Conservation (phyloP, 2,113 vertebrate species). For the Hippocampus guttulatus region DNA sequence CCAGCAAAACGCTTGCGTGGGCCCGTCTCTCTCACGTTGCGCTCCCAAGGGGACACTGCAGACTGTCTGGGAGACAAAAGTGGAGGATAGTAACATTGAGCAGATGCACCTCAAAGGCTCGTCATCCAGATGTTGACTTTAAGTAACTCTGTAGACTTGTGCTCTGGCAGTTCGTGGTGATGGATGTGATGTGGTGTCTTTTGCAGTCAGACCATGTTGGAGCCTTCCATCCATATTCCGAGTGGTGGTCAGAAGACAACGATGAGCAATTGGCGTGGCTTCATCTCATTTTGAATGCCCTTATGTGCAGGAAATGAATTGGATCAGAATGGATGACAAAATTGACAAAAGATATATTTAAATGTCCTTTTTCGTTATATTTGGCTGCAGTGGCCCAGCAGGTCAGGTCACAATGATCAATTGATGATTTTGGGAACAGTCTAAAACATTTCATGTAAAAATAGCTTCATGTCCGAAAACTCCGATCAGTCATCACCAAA, state of each 20-base stretch:
- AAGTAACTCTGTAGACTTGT: not conserved
- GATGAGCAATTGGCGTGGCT: not conserved
- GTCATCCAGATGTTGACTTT: not conserved
- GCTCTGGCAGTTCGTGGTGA: not conserved
- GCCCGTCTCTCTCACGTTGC: not conserved
- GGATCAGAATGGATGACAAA: not conserved
- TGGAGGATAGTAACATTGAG: not conserved
- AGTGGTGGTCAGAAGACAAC: not conserved
- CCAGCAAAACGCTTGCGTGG: not conserved
- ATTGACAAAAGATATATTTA: not conserved
- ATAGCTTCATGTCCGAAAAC: too few species aligned
- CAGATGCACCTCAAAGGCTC: not conserved
- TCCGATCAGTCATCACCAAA: too few species aligned
- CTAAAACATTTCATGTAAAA: too few species aligned
- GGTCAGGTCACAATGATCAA: not conserved
- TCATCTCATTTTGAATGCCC: not conserved
- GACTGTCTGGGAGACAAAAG: conserved; percentile 8
- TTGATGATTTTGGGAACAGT: not conserved
- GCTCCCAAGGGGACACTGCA: conserved; percentile 15
- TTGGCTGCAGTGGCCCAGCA: not conserved
- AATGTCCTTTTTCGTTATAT: not conserved
- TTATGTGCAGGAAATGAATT: not conserved
- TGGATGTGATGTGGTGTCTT: not conserved
- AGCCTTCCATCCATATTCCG: not conserved
- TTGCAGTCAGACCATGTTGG: not conserved